Conservation (phyloP, 2,888 invertebrate species). For the Callyntrura sp. region DNA sequence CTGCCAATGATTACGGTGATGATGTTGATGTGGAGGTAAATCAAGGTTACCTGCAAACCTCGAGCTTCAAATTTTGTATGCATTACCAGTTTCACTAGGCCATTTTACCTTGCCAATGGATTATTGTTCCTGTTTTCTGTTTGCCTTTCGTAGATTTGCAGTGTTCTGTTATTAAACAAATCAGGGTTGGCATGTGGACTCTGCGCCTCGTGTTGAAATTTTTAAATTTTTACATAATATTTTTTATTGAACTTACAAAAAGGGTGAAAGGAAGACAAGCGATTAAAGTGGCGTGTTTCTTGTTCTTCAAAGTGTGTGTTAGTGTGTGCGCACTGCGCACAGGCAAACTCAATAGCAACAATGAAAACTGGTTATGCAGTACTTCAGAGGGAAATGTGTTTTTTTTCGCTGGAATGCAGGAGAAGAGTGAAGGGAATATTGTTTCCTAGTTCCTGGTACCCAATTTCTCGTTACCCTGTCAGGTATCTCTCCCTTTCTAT, state of each 20-base stretch:
- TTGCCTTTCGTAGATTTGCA: not conserved
- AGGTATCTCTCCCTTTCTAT: slow-evolving; percentile 1
- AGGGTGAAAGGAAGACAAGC: not conserved
- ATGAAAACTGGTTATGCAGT: slow-evolving; percentile 6
- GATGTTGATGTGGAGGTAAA: slow-evolving; percentile 62
- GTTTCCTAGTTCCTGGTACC: slow-evolving; percentile 49
- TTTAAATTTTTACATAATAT: slow-evolving; percentile 8
- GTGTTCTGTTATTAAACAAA: not conserved
- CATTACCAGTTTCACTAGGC: not conserved
- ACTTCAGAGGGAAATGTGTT: not conserved
- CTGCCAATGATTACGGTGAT: not conserved
- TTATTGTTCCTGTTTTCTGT: not conserved
- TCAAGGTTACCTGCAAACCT: slow-evolving; percentile 73
- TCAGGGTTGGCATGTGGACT: not conserved
- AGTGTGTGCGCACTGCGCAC: too few relatives aligned
- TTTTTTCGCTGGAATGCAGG: slow-evolving; percentile 50
- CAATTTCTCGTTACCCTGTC: not conserved
- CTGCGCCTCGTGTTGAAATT: not conserved
- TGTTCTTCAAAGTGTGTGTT: slow-evolving; percentile 1
- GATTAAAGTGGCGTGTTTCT: slow-evolving; percentile 9
- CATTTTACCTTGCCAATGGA: slow-evolving; percentile 50
- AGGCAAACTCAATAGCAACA: not conserved
- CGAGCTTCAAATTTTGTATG: not conserved
- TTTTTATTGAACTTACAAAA: not conserved
- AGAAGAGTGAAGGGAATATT: not conserved